A percentile compares a stretch with the other conserved stretches of the same genome.
Conservation (phyloP, 2,113 vertebrate genomes). For the Capra hircus region DNA sequence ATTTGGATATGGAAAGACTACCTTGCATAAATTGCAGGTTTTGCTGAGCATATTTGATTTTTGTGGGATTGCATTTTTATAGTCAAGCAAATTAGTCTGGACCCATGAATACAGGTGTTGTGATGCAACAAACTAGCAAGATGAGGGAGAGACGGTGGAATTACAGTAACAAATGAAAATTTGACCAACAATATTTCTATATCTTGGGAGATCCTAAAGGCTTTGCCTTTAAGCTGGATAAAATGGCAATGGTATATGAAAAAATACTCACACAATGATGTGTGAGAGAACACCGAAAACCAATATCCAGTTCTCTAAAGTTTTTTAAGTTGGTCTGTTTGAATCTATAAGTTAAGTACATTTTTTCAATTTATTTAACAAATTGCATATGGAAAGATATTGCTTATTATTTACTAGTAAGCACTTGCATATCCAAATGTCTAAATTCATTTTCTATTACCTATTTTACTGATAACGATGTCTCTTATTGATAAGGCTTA, state of each 20-base stretch:
- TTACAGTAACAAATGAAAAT: slow-evolving; percentile 44
- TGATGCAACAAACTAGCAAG: slow-evolving; percentile 31
- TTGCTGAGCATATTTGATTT: slow-evolving; percentile 41
- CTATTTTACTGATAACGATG: neutral
- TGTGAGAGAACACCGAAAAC: neutral
- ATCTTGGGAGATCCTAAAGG: neutral
- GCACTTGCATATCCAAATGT: neutral
- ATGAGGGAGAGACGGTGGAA: neutral
- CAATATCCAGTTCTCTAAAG: neutral
- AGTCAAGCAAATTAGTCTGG: slow-evolving; percentile 23
- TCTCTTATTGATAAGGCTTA: neutral
- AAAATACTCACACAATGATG: neutral
- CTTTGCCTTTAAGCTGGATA: neutral
- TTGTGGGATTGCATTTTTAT: slow-evolving; percentile 30
- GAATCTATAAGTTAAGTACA: neutral
- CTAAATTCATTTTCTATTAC: slow-evolving; percentile 17
- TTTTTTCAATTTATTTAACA: slow-evolving; percentile 1
- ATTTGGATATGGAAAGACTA: slow-evolving; percentile 8
- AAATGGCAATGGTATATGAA: neutral
- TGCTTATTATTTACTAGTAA: neutral
- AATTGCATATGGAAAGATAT: neutral
- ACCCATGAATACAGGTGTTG: neutral
- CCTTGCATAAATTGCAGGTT: slow-evolving; percentile 10
- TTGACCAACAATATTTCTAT: neutral
- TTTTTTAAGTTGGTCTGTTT: neutral